Evolutionary conservation across 2,888 invertebrate species (phyloP).

Genomic region (Coelopa pilipes): DNA sequence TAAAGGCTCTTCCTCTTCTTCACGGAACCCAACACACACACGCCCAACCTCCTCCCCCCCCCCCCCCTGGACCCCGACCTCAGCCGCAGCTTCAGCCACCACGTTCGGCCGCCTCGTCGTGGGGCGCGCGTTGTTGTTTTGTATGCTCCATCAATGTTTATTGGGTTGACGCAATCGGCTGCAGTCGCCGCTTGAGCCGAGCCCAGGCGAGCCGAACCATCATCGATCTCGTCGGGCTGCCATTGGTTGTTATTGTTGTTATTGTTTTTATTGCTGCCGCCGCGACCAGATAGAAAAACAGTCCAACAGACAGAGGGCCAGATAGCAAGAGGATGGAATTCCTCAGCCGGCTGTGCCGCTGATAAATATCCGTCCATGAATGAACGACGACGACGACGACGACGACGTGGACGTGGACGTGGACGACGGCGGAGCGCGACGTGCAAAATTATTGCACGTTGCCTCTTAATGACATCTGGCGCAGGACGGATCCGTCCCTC

Average conservation of each 20-base stretch:
- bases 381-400: slow-evolving; percentile 20
- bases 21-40: too few relatives aligned
- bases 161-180: slow-evolving; percentile 36
- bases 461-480: slow-evolving; percentile 38
- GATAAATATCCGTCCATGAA: slow-evolving; percentile 36
- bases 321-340: slow-evolving; percentile 25
- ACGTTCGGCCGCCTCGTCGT: too few relatives aligned
- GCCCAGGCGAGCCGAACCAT: neutral
- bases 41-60: too few relatives aligned
- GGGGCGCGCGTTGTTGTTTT: slow-evolving; percentile 11
- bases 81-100: too few relatives aligned
- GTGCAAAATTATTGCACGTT: slow-evolving; percentile 41
- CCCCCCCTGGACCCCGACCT: too few relatives aligned
- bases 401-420: slow-evolving; percentile 8
- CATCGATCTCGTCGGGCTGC: slow-evolving; percentile 19
- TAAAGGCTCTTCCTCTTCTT: neutral
- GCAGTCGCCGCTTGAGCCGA: slow-evolving; percentile 15
- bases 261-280: slow-evolving; percentile 15
- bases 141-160: slow-evolving; percentile 36
- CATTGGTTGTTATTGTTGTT: neutral
- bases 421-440: neutral
- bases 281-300: neutral
- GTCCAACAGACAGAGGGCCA: too few relatives aligned
- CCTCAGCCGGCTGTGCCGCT: slow-evolving; percentile 32
- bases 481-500: neutral